A percentile compares a stretch with the other conserved stretches of the same genome.
phyloP scores from a whole-genome alignment of 2,797 vertebrate genomes.

The Falco concolor region DNA sequence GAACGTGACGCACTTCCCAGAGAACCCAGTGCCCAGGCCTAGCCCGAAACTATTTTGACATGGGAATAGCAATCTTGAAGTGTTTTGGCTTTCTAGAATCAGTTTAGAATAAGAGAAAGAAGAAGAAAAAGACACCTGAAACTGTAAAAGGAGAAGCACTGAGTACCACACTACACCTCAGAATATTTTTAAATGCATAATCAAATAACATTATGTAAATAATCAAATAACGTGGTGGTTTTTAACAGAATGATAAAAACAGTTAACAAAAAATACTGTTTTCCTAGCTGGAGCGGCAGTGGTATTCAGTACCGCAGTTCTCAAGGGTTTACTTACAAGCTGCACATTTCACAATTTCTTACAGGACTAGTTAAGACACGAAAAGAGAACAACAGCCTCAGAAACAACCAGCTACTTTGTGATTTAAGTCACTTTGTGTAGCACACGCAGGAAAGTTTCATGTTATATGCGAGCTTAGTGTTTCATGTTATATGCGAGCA shows the following conservation, averaged over 20 bases:
- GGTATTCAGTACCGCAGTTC: not conserved
- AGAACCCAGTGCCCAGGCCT: not conserved
- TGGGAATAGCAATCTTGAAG: not conserved
- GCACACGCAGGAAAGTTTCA: rapidly evolving
- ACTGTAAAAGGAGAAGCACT: not conserved
- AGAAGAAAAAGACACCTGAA: not conserved
- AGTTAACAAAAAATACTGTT: not conserved
- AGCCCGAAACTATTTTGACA: not conserved
- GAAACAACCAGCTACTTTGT: not conserved
- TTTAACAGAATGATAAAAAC: not conserved
- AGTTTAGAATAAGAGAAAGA: not conserved
- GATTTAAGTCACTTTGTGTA: not conserved
- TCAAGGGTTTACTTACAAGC: not conserved
- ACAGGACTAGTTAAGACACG: not conserved
- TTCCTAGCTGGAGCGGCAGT: not conserved
- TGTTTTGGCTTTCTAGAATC: not conserved
- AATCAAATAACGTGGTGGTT: not conserved
- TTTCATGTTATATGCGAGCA: rapidly evolving
- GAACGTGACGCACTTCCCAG: not conserved
- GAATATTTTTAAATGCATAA: not conserved
- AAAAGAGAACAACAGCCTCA: not conserved
- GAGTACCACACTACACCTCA: not conserved
- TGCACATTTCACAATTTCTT: not conserved
- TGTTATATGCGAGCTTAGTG: rapidly evolving
- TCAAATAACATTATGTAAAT: not conserved